These are phyloP conservation scores for Sorex fumeus DNA, from an alignment of 2,113 vertebrate species.

Conservation along the genomic window DNA sequence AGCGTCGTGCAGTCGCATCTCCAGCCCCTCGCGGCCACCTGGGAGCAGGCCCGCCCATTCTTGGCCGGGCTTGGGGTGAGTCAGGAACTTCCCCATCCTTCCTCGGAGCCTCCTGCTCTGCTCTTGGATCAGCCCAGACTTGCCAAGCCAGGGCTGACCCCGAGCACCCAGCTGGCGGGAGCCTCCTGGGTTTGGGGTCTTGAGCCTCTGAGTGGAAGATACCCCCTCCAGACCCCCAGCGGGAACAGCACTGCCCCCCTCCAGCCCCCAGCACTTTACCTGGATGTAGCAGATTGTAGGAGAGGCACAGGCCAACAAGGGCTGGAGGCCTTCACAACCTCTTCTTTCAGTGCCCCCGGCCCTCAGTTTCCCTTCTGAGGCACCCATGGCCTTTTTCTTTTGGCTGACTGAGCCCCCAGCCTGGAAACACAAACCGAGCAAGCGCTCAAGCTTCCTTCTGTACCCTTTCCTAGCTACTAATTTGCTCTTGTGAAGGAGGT, in stretches of 20 bases:
- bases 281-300: not conserved
- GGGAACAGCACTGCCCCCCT: no score
- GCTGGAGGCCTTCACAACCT: not conserved
- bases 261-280: not conserved
- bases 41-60: not conserved
- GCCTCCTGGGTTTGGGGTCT: slow-evolving; percentile 50
- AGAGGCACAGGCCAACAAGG: accelerated
- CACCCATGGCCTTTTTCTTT: not conserved
- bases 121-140: slow-evolving; percentile 58
- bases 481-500: slow-evolving; percentile 34
- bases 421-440: not conserved
- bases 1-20: no score
- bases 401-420: slow-evolving; percentile 14
- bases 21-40: not conserved
- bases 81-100: slow-evolving; percentile 59
- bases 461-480: not conserved
- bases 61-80: slow-evolving; percentile 50
- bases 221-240: not conserved
- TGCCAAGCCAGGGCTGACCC: slow-evolving; percentile 34
- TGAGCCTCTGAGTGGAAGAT: not conserved
- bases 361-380: slow-evolving; percentile 6
- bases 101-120: not conserved
- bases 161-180: not conserved
- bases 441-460: not conserved
- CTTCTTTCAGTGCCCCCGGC: not conserved